Evolutionary conservation across 2,797 vertebrate species (phyloP).

Genomic region (Pipistrellus pygmaeus): DNA sequence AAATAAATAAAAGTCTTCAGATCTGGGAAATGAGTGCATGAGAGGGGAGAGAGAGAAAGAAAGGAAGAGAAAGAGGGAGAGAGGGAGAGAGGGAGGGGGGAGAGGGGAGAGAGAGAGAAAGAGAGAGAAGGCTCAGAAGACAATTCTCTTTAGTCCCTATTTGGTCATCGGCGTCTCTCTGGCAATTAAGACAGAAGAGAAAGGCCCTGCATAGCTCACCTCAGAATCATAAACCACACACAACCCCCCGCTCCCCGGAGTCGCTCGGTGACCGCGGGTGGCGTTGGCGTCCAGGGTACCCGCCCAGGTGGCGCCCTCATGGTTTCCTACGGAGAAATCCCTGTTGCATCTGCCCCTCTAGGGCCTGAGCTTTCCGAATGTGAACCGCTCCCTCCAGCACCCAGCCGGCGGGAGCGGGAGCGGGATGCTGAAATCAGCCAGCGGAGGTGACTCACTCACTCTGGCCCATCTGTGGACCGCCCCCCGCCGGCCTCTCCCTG

Average conservation of each 20-base stretch:
- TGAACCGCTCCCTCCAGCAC: not conserved
- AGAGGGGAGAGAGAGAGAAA: no score
- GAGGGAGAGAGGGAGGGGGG: not conserved
- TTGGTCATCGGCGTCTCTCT: slow-evolving; percentile 64
- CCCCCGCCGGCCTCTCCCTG: not conserved
- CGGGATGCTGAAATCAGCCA: not conserved
- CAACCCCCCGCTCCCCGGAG: slow-evolving; percentile 79
- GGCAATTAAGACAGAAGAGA: slow-evolving; percentile 68
- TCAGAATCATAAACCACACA: slow-evolving; percentile 83
- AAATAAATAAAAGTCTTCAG: not conserved
- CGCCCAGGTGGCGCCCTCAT: not conserved
- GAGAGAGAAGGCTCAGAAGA: not conserved
- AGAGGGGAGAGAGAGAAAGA: not conserved
- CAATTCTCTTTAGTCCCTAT: slow-evolving; percentile 60
- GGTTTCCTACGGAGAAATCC: not conserved
- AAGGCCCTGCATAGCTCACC: slow-evolving; percentile 76
- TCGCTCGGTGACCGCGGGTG: not conserved
- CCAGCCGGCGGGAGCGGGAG: not conserved
- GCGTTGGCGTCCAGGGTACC: not conserved
- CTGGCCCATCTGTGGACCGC: no score
- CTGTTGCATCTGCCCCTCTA: not conserved
- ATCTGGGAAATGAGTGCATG: not conserved
- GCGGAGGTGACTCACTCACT: not conserved
- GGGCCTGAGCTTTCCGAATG: not conserved
- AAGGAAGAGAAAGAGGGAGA: not conserved